Conservation (phyloP, 2,797 vertebrate genomes). For the Thripadectes ignobilis region DNA sequence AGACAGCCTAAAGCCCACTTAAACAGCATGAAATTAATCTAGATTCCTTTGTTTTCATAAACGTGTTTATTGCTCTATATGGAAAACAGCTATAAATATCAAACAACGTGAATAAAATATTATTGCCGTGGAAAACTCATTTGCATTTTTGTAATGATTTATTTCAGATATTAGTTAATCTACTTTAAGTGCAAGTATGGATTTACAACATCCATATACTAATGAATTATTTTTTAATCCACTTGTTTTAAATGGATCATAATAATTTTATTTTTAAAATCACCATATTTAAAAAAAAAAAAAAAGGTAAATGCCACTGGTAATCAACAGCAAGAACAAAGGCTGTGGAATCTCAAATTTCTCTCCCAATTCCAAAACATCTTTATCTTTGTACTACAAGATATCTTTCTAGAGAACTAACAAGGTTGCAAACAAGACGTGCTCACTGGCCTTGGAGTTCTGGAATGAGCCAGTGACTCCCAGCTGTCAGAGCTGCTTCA, state of each 20-base stretch:
- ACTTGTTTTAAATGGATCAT: background rate
- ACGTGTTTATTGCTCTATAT: background rate
- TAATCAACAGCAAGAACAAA: background rate
- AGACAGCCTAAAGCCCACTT: background rate
- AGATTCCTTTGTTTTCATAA: background rate
- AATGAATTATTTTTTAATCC: background rate
- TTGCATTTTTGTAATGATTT: background rate
- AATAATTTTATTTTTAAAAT: background rate
- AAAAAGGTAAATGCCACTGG: background rate
- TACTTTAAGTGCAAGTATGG: background rate
- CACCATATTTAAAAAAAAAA: background rate
- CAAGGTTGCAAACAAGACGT: background rate
- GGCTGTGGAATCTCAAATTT: background rate
- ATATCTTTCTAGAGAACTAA: background rate
- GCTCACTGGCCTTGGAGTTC: background rate
- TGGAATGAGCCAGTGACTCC: background rate
- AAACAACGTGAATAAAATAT: background rate
- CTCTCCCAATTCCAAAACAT: background rate
- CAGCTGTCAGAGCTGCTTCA: background rate
- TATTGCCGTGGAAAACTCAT: background rate
- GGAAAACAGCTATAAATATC: background rate
- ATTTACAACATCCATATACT: background rate
- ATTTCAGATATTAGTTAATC: background rate
- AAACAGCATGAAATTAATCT: background rate
- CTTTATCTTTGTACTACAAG: background rate